phyloP scores from a whole-genome alignment of 1,140 invertebrate genomes.

The Agraylea sexmaculata region DNA sequence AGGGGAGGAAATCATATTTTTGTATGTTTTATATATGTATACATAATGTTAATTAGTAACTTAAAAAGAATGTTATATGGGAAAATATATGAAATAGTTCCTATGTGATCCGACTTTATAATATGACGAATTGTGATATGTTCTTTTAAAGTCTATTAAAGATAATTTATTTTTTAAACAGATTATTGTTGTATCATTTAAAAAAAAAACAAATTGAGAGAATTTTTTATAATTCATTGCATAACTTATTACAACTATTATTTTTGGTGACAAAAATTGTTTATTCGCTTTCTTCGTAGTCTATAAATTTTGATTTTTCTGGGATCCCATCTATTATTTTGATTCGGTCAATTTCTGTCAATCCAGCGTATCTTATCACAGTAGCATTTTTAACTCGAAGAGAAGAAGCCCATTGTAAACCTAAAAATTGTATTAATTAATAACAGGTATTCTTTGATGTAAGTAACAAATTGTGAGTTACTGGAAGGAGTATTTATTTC shows the following conservation, averaged over 20 bases:
- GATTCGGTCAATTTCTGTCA: slow-evolving; percentile 35
- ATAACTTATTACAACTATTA: neutral
- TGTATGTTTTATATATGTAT: no score
- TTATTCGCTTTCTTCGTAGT: slow-evolving; percentile 15
- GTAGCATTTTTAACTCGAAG: slow-evolving; percentile 42
- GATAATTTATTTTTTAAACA: no score
- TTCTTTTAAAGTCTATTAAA: no score
- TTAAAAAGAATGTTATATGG: no score
- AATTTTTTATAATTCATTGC: slow-evolving; percentile 1
- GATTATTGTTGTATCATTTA: no score
- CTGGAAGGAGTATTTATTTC: slow-evolving; percentile 42
- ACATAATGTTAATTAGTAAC: no score
- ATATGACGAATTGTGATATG: no score
- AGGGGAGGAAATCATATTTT: no score
- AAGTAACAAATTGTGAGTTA: slow-evolving; percentile 9
- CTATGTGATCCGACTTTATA: no score
- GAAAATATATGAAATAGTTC: no score
- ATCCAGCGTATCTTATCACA: slow-evolving; percentile 38
- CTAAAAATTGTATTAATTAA: no score
- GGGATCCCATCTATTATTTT: slow-evolving; percentile 32
- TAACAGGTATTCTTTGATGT: no score
- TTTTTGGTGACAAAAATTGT: neutral
- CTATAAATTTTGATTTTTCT: slow-evolving; percentile 23
- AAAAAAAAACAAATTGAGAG: slow-evolving; percentile 1
- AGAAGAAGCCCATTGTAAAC: slow-evolving; percentile 37